Evolutionary conservation across 2,113 vertebrate genomes (phyloP), one percentile per base, ranked within the genome.

Genomic region (Peromyscus maniculatus): DNA sequence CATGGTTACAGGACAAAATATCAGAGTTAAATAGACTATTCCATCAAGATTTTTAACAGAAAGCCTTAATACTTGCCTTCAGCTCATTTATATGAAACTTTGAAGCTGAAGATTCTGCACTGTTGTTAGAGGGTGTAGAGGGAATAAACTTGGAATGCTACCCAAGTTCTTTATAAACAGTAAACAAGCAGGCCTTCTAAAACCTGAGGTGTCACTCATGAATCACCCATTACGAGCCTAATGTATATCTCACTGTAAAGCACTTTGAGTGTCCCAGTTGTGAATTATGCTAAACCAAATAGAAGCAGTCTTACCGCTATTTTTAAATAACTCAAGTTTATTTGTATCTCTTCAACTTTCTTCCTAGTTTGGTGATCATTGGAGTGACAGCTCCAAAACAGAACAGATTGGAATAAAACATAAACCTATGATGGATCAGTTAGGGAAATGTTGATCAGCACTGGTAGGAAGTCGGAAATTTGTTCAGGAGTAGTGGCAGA

Each of bases 211-310:
- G 10, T 89, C 91, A 43, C 31, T 96, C 95, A 8, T 89, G 78
- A 87, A 83, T 94, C 77, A 84, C 77, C 95, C 36, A 83, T 71
- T 83, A 24, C 43, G 74, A 31, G 90, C 97, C 71, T 93, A 74
- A 91, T 94, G 97, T 95, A 52, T 91, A 92, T 59, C 17, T 96
- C 80, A 83, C 87, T 97, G 15, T 96, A 89, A 96, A 95, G 57
- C 17, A 96, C 69, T 67, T 91, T 93, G 67, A 95, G 31, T 95
- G 67, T 89, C 80, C 13, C 36, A 87, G 49, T 69, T 96, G 82
- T 36, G n/a, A 91, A 79, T 87, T 57, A 93, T 94, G 13, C 12
- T 87, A 93, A 96, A 72, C 69, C 55, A 93, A 72, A 82, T 31
- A 66, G 77, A 94, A 94, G 49, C 82, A 95, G 7, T 93, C 64